Base-by-base conservation (phyloP, 2,797 vertebrate genomes). In the Tenualosa ilisha region DNA sequence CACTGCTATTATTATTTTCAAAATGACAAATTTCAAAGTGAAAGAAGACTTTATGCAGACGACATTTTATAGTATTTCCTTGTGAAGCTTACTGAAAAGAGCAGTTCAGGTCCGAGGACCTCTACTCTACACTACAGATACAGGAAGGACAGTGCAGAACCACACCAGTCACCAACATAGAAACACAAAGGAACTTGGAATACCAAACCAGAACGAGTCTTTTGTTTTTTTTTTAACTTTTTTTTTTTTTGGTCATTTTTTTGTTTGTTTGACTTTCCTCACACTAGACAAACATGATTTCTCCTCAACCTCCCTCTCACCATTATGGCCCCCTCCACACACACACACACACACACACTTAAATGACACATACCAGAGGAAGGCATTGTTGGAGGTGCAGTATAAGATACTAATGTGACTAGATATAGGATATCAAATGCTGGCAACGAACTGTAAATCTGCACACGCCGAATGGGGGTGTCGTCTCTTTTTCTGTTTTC, bases 131-230 rank as follows among this genome's bases (percentile, higher is more conserved):
- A 22, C 54, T 56, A 22, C 11, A 54, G 20, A 56, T 22, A 6
- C 93, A 94, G 94, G 93, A 93, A 93, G 93, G 93, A 91, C 86
- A 92, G 87, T 31, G 31, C 31, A 31, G 31, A 91, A 91, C 92
- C 91, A 91, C 88, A 93, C 91, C 86, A 22, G 17, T 53, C 13
- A 89, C 89, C 90, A 93, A 93, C 91, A 90, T 46, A 81, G 75
- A 61, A 26, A 63, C 53, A 26, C 91, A 91, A 91, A 92, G 82
- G 93, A 93, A 91, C 89, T 87, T 92, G 85, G 84, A 83, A 86
- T 89, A 90, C 81, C 85, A 86, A 89, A 84, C 84, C 88, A 85
- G 85, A 87, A 85, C 82, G 83, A 61, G 50, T 84, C 86, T 79
- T 75, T 72, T 50, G 89, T 83, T 91, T 91, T 91, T 91, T 61